phyloP scores from a whole-genome alignment of 2,113 vertebrate species.

The Electrona antarctica region DNA sequence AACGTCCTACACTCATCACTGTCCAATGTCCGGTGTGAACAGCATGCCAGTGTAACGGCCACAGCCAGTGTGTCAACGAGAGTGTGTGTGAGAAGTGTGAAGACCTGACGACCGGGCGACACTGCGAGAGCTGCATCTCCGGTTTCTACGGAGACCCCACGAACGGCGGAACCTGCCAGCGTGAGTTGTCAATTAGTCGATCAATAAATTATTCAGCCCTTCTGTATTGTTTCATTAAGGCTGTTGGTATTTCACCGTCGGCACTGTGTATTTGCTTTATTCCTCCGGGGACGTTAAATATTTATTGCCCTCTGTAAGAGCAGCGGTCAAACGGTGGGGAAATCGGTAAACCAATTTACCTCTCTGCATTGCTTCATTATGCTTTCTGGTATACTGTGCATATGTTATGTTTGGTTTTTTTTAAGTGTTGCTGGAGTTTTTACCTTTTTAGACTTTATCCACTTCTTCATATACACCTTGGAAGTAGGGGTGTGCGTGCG shows the following conservation, averaged over 20 bases:
- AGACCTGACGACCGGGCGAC: constrained; percentile 91
- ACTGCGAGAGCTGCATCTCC: constrained; percentile 94
- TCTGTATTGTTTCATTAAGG: no score
- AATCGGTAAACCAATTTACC: neutral
- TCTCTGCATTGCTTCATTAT: neutral
- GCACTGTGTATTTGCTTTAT: no score
- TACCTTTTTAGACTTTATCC: constrained; percentile 32
- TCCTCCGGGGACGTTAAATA: no score
- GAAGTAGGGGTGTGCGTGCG: no score
- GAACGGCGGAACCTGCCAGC: constrained; percentile 94
- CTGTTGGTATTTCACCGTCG: no score
- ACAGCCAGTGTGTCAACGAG: constrained; percentile 94
- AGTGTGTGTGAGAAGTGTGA: constrained; percentile 95
- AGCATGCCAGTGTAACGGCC: constrained; percentile 98
- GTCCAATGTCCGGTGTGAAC: constrained; percentile 12
- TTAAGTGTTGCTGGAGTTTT: constrained; percentile 48
- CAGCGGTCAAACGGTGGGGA: no score
- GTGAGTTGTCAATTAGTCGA: constrained; percentile 78
- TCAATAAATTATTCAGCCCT: constrained; percentile 12
- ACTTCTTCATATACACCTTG: no score
- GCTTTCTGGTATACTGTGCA: constrained; percentile 29
- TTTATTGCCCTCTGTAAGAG: no score
- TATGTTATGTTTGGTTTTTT: constrained; percentile 14
- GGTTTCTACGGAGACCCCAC: constrained; percentile 97
- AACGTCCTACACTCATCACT: no score